phyloP scores from a whole-genome alignment of 2,888 invertebrate genomes.

The Ecliptopera silaceata region DNA sequence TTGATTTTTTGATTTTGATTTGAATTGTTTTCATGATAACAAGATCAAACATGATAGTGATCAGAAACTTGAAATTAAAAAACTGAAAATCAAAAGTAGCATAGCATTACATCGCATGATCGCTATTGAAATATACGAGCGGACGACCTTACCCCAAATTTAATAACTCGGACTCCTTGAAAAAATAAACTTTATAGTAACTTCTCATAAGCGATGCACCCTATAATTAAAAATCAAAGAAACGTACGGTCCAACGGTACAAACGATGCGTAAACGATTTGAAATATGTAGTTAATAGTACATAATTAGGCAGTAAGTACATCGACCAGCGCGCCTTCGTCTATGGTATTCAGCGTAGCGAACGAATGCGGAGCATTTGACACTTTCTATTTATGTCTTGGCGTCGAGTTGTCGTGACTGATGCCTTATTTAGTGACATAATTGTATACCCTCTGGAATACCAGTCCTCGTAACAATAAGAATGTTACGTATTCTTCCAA shows the following conservation, averaged over 20 bases:
- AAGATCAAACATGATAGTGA: neutral
- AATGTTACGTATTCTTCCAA: slow-evolving; percentile 26
- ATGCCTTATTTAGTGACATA: slow-evolving; percentile 60
- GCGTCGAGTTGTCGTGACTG: slow-evolving; percentile 53
- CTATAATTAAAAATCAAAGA: slow-evolving; percentile 20
- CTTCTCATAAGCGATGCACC: slow-evolving; percentile 31
- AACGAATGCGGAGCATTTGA: slow-evolving; percentile 62
- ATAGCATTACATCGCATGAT: neutral
- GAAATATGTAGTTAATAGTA: slow-evolving; percentile 41
- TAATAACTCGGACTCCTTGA: slow-evolving; percentile 41
- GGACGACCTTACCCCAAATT: slow-evolving; percentile 43
- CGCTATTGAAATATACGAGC: slow-evolving; percentile 16
- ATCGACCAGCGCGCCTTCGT: slow-evolving; percentile 42
- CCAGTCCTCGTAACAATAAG: slow-evolving; percentile 18
- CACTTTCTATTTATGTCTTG: slow-evolving; percentile 75
- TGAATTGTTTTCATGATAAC: neutral
- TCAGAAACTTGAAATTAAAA: neutral
- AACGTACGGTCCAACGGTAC: slow-evolving; percentile 31
- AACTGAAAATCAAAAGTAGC: neutral
- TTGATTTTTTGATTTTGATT: no score
- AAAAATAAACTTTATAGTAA: slow-evolving; percentile 23
- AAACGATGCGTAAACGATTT: slow-evolving; percentile 36
- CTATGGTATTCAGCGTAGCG: slow-evolving; percentile 57
- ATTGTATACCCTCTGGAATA: slow-evolving; percentile 47
- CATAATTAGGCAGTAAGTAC: slow-evolving; percentile 44